A percentile compares a stretch with the other conserved stretches of the same genome.
phyloP scores from a whole-genome alignment of 2,888 invertebrate genomes.

The Malthinus seriepunctatus region DNA sequence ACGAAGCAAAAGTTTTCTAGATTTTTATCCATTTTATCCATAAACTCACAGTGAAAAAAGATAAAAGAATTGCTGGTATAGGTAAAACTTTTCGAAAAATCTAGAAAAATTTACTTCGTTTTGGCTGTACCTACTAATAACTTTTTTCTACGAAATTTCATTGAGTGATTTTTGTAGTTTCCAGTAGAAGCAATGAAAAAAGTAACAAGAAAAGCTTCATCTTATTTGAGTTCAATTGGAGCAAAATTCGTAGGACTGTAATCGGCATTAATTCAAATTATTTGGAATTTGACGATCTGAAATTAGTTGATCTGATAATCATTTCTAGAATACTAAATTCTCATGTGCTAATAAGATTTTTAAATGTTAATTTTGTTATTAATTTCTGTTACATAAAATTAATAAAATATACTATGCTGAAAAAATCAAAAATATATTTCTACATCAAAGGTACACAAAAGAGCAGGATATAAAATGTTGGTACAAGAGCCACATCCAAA shows the following conservation, averaged over 20 bases:
- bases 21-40: too few relatives aligned
- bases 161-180: conserved; percentile 37
- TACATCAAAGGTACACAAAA: not conserved
- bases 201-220: conserved; percentile 41
- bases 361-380: conserved; percentile 2
- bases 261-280: not conserved
- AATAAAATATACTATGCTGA: too few relatives aligned
- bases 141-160: too few relatives aligned
- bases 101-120: too few relatives aligned
- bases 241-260: conserved; percentile 46
- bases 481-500: too few relatives aligned
- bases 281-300: not conserved
- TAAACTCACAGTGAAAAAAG: too few relatives aligned
- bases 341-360: not conserved
- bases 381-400: not conserved
- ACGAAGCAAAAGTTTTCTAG: too few relatives aligned
- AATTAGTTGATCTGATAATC: not conserved
- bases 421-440: not conserved
- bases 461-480: too few relatives aligned
- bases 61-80: too few relatives aligned
- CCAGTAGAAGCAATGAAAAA: conserved; percentile 41
- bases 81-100: too few relatives aligned
- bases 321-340: not conserved
- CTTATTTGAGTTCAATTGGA: conserved; percentile 42
- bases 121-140: too few relatives aligned